A percentile compares a stretch with the other conserved stretches of the same genome.
Evolutionary conservation across 2,888 invertebrate species (phyloP).

Genomic region (Pristionchus mayeri): DNA sequence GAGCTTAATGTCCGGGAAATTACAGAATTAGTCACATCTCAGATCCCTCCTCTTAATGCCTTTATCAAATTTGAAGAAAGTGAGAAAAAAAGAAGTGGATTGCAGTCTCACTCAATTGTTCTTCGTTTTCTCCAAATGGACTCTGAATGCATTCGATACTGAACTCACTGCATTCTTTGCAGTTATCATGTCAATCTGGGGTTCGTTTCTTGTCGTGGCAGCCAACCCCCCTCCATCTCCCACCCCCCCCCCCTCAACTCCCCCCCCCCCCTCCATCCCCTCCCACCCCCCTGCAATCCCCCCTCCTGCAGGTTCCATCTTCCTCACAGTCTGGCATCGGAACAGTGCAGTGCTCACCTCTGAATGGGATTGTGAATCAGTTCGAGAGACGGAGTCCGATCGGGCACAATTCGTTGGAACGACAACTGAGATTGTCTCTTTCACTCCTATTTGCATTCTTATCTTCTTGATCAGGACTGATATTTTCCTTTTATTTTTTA

Average conservation of each 20-base stretch:
- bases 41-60: no score
- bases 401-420: conserved; percentile 76
- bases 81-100: no score
- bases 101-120: conserved; percentile 54
- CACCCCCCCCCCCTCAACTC: background rate
- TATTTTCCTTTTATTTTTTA: no score
- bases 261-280: background rate
- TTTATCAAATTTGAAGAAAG: no score
- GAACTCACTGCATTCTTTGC: conserved; percentile 78
- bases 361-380: conserved; percentile 79
- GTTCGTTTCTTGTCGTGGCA: conserved; percentile 66
- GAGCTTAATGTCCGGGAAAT: no score
- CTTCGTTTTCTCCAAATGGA: conserved; percentile 54
- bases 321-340: conserved; percentile 78
- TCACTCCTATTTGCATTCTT: no score
- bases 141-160: conserved; percentile 78
- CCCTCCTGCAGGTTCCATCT: conserved; percentile 76
- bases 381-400: conserved; percentile 78
- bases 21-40: no score
- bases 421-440: conserved; percentile 56
- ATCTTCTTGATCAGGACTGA: no score
- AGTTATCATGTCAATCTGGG: conserved; percentile 79
- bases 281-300: background rate
- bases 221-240: background rate
- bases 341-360: conserved; percentile 77